Evolutionary conservation across 2,888 invertebrate genomes (phyloP), one percentile per base, ranked within the genome.

Genomic region (Catonia carolina): DNA sequence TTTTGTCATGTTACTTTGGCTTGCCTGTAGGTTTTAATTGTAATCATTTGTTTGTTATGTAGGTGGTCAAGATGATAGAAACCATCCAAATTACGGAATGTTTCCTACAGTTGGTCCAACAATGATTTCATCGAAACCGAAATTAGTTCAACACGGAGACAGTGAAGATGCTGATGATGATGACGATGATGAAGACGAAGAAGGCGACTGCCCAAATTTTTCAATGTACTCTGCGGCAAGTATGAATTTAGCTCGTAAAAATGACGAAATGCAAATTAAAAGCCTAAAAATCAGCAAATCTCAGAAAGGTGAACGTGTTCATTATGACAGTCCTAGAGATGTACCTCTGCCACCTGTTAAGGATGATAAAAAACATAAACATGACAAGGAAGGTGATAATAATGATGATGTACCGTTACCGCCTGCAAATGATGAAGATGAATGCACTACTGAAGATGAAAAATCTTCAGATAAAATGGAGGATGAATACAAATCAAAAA

Each of bases 201-300:
- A 79, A 60, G 84, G 85, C 1, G 86, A 85, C 65, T 90, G 89
- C 71, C 90, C 90, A 3, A 90, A 90, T 71, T 89, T 89, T 71
- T 86, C 86, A 10, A 86, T 90, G 63, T 90, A 90, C 72, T 90
- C 90, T 0, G 84, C 85, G 7, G 83, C 86, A 65, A 88, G 88
- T 59, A 84, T 88, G 68, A 84, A 85, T 63, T 79, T 86, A 51
- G 85, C 85, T 1, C 77, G 81, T 63, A 78, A 75, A 48, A 75
- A 75, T 0, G 77, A 72, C 52, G 70, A 73, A 57, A 70, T 71
- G 36, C 55, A 63, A 20, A 45, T 42, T 41, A 53, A 10, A 58
- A 56, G 20, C 6, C 41, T 14, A 36, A 60, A 33, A 18, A 51
- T 1, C 12, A 2, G 4, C 27, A 58, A 53, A 23, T 37, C 22